A percentile compares a stretch with the other conserved stretches of the same genome.
These are phyloP conservation scores for Centroberyx gerrardi DNA, from an alignment of 2,797 vertebrate genomes.

Conservation along the genomic window DNA sequence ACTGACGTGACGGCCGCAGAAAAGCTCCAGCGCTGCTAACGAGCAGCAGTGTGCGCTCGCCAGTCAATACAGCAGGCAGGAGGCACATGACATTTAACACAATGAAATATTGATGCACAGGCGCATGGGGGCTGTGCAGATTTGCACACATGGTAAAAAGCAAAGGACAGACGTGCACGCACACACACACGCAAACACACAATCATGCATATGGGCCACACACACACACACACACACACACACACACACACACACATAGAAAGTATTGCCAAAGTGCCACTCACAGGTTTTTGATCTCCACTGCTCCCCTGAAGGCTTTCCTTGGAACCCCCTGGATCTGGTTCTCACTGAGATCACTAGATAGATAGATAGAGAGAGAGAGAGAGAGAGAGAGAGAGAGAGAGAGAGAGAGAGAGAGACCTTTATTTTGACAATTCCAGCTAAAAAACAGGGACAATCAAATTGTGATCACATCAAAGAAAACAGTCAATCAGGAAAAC, in stretches of 20 bases:
- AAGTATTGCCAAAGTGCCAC: constrained; percentile 73
- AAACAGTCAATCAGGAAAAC: too few relatives aligned
- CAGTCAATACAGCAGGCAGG: constrained; percentile 75
- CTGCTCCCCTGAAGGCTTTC: constrained; percentile 97
- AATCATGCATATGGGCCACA: background rate
- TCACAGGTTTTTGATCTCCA: constrained; percentile 99
- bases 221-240: constrained; percentile 20
- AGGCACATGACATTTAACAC: constrained; percentile 83
- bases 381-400: constrained; percentile 10
- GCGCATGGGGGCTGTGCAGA: constrained; percentile 60
- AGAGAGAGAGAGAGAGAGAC: constrained; percentile 3
- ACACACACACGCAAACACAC: background rate
- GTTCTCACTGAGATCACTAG: constrained; percentile 98
- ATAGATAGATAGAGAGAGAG: constrained; percentile 40
- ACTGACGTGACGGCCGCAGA: constrained; percentile 43
- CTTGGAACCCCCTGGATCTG: constrained; percentile 98
- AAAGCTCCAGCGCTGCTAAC: constrained; percentile 52
- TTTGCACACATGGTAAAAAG: constrained; percentile 58
- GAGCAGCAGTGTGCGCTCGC: constrained; percentile 55
- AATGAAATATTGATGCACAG: constrained; percentile 84
- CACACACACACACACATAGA: constrained; percentile 23
- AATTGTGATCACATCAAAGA: too few relatives aligned
- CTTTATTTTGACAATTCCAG: too few relatives aligned
- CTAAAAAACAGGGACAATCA: too few relatives aligned
- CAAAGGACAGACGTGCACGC: constrained; percentile 17